These are phyloP conservation scores for Linepithema humile DNA, from an alignment of 1,140 invertebrate species.

Conservation along the genomic window DNA sequence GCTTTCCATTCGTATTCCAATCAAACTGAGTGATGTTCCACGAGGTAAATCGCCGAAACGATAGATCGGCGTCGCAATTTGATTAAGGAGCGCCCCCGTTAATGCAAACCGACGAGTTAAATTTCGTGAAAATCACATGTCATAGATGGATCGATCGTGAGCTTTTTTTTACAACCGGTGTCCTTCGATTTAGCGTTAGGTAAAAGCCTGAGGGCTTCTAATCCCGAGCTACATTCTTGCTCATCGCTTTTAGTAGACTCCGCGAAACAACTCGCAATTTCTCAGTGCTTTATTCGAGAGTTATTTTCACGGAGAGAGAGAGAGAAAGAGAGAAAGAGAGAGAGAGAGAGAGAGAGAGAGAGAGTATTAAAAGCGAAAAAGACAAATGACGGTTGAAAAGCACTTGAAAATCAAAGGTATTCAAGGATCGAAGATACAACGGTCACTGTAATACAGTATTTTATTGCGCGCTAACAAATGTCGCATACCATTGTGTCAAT, in stretches of 20 bases:
- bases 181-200: not conserved
- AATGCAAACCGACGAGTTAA: not conserved
- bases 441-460: not conserved
- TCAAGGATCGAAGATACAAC: not conserved
- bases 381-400: not conserved
- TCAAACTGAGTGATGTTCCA: slow-evolving; percentile 11
- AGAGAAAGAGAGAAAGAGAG: too few species aligned
- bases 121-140: slow-evolving; percentile 24
- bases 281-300: not conserved
- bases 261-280: not conserved
- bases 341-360: too few species aligned
- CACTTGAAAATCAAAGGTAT: not conserved
- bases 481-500: too few species aligned
- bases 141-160: not conserved
- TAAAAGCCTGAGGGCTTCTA: not conserved
- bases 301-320: not conserved
- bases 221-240: not conserved
- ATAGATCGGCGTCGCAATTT: not conserved
- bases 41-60: slow-evolving; percentile 2
- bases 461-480: not conserved
- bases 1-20: not conserved
- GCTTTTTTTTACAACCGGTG: not conserved
- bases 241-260: not conserved
- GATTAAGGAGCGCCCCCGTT: not conserved
- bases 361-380: not conserved